Evolutionary conservation across 53 echinoderm and acorn worm species (phyloP).

Genomic region (Mesocentrotus franciscanus): DNA sequence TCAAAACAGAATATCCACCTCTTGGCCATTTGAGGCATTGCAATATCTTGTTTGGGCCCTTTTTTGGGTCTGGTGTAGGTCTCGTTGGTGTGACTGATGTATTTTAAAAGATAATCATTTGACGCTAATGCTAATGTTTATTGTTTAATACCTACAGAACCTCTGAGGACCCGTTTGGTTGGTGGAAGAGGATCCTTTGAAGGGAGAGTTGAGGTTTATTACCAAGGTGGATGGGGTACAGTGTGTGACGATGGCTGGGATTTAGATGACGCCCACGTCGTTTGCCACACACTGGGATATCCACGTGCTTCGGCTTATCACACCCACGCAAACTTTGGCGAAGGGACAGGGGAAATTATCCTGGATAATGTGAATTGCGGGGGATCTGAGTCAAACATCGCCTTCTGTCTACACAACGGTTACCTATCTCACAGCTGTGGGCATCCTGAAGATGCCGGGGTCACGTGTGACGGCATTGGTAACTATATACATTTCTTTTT

Average conservation of each 20-base stretch:
- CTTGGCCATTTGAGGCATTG: too few species aligned
- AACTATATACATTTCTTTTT: background rate
- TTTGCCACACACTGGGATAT: background rate
- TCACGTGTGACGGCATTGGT: background rate
- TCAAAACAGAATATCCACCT: too few species aligned
- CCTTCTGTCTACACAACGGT: background rate
- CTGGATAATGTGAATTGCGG: background rate
- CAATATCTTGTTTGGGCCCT: too few species aligned
- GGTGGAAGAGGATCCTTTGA: background rate
- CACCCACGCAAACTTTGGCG: background rate
- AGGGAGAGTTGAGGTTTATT: slow-evolving; percentile 65
- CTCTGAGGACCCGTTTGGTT: background rate
- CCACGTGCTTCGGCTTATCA: background rate
- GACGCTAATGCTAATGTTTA: too few species aligned
- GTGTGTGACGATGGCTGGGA: background rate
- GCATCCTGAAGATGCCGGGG: background rate
- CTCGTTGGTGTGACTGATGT: too few species aligned
- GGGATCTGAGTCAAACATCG: background rate
- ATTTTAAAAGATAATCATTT: too few species aligned
- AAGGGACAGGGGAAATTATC: background rate
- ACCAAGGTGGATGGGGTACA: slow-evolving; percentile 69
- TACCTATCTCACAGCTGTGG: background rate
- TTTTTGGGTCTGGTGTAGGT: too few species aligned
- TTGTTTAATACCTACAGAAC: background rate
- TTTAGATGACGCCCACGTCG: background rate